These are phyloP conservation scores for Hirudinaria manillensis DNA, from an alignment of 2,888 invertebrate genomes.

Conservation along the genomic window DNA sequence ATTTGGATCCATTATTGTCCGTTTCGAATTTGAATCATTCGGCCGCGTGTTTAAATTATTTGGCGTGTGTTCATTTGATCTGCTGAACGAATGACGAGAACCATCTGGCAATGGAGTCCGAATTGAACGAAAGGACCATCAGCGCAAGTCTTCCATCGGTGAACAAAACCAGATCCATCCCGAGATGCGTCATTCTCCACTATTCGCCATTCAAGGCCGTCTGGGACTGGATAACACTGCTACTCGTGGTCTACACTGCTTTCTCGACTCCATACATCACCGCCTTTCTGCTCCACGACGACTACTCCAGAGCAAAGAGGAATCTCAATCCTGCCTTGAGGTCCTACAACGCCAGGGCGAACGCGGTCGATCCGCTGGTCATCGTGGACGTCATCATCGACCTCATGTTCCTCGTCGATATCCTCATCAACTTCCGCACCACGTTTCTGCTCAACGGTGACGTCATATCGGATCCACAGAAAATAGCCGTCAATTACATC, in stretches of 20 bases:
- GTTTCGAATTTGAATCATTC: too few relatives aligned
- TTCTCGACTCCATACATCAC: constrained; percentile 53
- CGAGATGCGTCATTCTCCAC: constrained; percentile 53
- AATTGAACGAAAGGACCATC: constrained; percentile 1
- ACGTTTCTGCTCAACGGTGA: constrained; percentile 54
- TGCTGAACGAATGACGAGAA: too few relatives aligned
- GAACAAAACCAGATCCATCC: constrained; percentile 32
- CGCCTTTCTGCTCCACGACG: constrained; percentile 52
- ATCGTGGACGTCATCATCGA: constrained; percentile 54
- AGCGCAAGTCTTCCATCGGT: not conserved
- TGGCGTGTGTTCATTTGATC: too few relatives aligned
- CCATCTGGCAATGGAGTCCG: too few relatives aligned
- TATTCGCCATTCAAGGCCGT: constrained; percentile 55
- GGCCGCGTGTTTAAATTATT: too few relatives aligned
- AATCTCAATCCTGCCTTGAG: constrained; percentile 31
- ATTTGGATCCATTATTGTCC: too few relatives aligned
- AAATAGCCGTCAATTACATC: constrained; percentile 53
- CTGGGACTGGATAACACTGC: constrained; percentile 54
- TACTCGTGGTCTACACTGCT: constrained; percentile 54
- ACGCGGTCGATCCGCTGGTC: constrained; percentile 51
- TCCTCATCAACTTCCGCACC: constrained; percentile 54
- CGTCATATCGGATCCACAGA: constrained; percentile 51
- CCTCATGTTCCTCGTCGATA: constrained; percentile 54
- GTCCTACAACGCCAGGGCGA: constrained; percentile 43
- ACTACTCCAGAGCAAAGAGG: constrained; percentile 40